Evolutionary conservation across 92 coral and sea anemone species (phyloP).

Genomic region (Palythoa heliodiscus): DNA sequence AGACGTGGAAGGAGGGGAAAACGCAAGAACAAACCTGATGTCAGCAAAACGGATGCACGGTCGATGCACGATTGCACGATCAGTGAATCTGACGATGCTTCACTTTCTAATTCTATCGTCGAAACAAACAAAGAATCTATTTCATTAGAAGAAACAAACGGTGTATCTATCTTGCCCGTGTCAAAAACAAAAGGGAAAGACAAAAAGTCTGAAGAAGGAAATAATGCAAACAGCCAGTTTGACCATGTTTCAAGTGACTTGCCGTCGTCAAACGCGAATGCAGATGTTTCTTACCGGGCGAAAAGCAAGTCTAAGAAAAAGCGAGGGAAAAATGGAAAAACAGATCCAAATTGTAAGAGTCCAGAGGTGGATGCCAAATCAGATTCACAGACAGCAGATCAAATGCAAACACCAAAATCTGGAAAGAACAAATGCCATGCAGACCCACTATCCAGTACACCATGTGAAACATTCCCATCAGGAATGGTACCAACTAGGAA

Average conservation of each 20-base stretch:
- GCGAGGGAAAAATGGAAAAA: constrained; percentile 5
- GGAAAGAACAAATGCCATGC: constrained; percentile 24
- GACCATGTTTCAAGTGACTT: neutral
- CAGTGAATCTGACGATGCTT: constrained; percentile 5
- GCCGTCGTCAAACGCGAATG: constrained; percentile 12
- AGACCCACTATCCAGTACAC: constrained; percentile 28
- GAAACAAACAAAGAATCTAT: constrained; percentile 10
- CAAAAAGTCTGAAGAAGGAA: neutral
- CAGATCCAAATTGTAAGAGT: constrained; percentile 12
- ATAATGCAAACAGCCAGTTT: neutral
- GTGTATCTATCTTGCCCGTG: constrained; percentile 4
- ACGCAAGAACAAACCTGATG: constrained; percentile 37
- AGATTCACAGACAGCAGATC: constrained; percentile 10
- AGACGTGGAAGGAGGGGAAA: constrained; percentile 38
- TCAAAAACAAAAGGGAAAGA: constrained; percentile 5
- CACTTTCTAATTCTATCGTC: constrained; percentile 14
- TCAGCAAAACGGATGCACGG: constrained; percentile 31
- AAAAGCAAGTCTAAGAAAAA: constrained; percentile 24
- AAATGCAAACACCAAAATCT: constrained; percentile 15
- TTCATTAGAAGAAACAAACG: neutral
- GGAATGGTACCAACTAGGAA: constrained; percentile 35
- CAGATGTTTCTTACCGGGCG: constrained; percentile 12
- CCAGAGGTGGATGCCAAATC: constrained; percentile 1
- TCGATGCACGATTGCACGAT: neutral
- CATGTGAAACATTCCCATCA: neutral